Conservation (phyloP, 2,888 invertebrate genomes). For the Sycophila texana region DNA sequence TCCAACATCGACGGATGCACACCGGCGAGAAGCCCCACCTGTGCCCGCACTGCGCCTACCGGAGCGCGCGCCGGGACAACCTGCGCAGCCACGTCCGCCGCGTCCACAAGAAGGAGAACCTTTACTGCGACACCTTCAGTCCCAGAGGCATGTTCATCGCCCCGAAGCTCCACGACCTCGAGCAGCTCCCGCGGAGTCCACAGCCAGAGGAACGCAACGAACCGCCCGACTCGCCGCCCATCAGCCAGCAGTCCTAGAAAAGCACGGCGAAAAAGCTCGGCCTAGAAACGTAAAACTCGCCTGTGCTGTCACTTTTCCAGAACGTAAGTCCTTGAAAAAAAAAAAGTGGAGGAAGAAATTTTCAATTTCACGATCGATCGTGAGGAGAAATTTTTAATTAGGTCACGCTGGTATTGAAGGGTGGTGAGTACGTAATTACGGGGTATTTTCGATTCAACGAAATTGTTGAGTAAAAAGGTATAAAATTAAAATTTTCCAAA, state of each 20-base stretch:
- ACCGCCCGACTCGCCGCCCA: neutral
- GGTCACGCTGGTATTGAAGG: no score
- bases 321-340: no score
- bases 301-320: no score
- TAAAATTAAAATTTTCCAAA: no score
- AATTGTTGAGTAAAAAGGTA: no score
- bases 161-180: conserved; percentile 61
- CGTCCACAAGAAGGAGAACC: conserved; percentile 78
- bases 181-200: neutral
- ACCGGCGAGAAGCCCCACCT: conserved; percentile 79
- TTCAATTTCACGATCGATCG: no score
- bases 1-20: conserved; percentile 79
- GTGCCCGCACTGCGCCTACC: conserved; percentile 79
- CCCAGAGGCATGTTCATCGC: conserved; percentile 76
- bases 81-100: conserved; percentile 78
- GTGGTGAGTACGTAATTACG: no score
- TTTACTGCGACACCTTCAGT: conserved; percentile 79
- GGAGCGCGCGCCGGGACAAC: conserved; percentile 78
- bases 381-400: no score
- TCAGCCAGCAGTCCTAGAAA: neutral
- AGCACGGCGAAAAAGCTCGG: no score
- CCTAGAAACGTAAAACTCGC: no score
- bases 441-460: no score
- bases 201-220: neutral
- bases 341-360: no score